phyloP scores from a whole-genome alignment of 2,797 vertebrate species.

The Chelonia mydas region DNA sequence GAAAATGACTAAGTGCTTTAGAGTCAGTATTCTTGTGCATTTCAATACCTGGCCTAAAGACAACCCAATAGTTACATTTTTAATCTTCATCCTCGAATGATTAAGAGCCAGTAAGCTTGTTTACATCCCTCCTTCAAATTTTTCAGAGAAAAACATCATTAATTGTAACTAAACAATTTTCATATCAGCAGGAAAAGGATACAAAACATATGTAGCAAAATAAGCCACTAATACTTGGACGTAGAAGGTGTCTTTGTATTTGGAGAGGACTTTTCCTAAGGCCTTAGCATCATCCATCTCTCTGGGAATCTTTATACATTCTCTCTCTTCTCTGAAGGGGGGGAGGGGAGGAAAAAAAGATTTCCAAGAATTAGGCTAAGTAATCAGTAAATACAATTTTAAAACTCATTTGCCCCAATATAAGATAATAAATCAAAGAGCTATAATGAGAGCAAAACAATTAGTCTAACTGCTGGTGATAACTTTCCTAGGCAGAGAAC shows the following conservation, averaged over 20 bases:
- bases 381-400: not conserved
- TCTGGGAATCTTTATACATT: constrained; percentile 95
- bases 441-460: constrained; percentile 20
- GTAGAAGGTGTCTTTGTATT: constrained; percentile 98
- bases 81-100: not conserved
- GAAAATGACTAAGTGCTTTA: not conserved
- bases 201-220: constrained; percentile 98
- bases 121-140: not conserved
- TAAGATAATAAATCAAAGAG: not conserved
- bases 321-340: constrained; percentile 90
- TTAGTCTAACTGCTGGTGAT: not conserved
- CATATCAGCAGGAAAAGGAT: constrained; percentile 86
- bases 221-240: constrained; percentile 97
- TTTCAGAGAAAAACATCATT: not conserved
- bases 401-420: not conserved
- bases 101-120: not conserved
- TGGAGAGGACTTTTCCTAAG: constrained; percentile 96
- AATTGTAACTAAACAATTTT: constrained; percentile 26
- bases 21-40: not conserved
- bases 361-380: not conserved
- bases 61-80: not conserved
- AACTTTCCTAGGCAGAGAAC: not conserved
- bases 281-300: constrained; percentile 99
- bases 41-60: not conserved
- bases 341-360: not conserved